These are phyloP conservation scores for Dryas iulia DNA, from an alignment of 1,140 invertebrate species.

Conservation along the genomic window DNA sequence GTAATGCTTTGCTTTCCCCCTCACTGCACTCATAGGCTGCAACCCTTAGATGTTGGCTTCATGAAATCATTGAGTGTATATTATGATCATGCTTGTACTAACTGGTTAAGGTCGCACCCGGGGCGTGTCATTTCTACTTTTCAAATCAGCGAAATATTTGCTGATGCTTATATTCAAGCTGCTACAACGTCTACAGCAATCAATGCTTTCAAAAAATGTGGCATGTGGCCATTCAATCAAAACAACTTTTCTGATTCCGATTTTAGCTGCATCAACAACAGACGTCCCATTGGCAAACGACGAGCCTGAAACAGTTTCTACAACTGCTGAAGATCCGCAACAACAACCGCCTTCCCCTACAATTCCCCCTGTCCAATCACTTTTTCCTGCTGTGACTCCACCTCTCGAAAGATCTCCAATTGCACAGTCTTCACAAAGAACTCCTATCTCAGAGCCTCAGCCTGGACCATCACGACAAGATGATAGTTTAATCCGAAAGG, in stretches of 20 bases:
- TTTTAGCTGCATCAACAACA: slow-evolving; percentile 21
- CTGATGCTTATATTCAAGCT: slow-evolving; percentile 48
- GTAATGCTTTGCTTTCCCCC: neutral
- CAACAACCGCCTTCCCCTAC: no score
- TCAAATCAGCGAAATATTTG: slow-evolving; percentile 54
- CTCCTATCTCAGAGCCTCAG: neutral
- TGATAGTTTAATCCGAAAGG: neutral
- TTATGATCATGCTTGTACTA: slow-evolving; percentile 39
- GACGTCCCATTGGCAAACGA: neutral
- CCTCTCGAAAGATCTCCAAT: neutral
- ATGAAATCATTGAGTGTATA: slow-evolving; percentile 32
- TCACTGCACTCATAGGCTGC: neutral
- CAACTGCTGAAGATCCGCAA: neutral
- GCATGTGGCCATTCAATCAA: slow-evolving; percentile 26
- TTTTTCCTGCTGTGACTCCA: no score
- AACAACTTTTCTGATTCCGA: slow-evolving; percentile 23
- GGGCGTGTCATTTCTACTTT: slow-evolving; percentile 42
- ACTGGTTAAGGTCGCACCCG: slow-evolving; percentile 40
- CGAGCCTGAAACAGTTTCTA: neutral
- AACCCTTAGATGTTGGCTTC: neutral
- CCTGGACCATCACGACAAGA: neutral
- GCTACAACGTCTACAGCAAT: slow-evolving; percentile 58
- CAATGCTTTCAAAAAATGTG: slow-evolving; percentile 49
- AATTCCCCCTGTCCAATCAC: no score
- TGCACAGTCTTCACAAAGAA: neutral